Percentiles rank a stretch among this genome's conserved stretches.
Evolutionary conservation across 2,888 invertebrate genomes (phyloP).

Genomic region (Prosopocoilus inquinatus): DNA sequence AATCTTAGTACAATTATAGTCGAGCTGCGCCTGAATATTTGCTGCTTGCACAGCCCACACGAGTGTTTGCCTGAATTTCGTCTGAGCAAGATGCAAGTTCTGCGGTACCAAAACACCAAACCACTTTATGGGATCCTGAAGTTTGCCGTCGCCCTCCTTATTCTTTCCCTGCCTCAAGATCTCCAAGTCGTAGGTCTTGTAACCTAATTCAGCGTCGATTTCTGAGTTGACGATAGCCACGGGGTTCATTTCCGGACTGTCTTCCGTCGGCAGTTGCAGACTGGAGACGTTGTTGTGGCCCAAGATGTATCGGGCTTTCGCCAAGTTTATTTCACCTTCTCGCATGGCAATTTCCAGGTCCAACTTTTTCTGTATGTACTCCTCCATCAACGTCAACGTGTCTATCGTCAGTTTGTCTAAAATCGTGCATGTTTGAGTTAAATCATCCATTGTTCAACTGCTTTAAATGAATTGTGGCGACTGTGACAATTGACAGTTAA

Average conservation of each 20-base stretch:
- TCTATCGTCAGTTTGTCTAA: constrained; percentile 69
- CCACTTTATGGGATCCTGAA: constrained; percentile 74
- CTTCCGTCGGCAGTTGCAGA: constrained; percentile 69
- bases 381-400: constrained; percentile 71
- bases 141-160: constrained; percentile 41
- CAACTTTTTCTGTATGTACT: constrained; percentile 65
- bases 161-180: constrained; percentile 40
- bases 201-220: constrained; percentile 45
- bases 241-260: constrained; percentile 54
- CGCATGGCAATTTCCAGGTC: constrained; percentile 68
- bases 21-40: constrained; percentile 66
- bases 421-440: constrained; percentile 56
- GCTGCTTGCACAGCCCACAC: constrained; percentile 66
- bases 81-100: constrained; percentile 72
- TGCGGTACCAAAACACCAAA: constrained; percentile 85
- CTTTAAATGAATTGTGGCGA: too few species aligned
- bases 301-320: constrained; percentile 76
- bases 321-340: constrained; percentile 70
- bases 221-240: constrained; percentile 42
- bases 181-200: constrained; percentile 41
- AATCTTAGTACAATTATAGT: constrained; percentile 43
- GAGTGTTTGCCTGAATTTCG: constrained; percentile 68
- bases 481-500: too few species aligned
- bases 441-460: background rate
- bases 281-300: constrained; percentile 71